Evolutionary conservation across 2,888 invertebrate species (phyloP).

Genomic region (Orthosia cruda): DNA sequence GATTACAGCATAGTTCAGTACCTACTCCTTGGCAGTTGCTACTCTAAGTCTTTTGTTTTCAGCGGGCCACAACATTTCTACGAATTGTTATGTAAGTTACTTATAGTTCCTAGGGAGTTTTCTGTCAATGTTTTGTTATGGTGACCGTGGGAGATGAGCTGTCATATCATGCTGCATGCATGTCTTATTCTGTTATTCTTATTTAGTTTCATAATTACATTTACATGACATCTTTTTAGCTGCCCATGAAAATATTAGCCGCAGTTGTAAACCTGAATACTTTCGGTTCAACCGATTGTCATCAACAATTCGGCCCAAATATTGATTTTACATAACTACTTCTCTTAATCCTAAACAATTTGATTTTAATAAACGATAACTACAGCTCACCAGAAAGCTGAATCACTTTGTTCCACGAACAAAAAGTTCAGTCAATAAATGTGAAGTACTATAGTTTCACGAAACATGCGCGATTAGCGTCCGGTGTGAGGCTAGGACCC

Average conservation of each 20-base stretch:
- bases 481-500: slow-evolving; percentile 20
- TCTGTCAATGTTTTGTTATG: slow-evolving; percentile 3
- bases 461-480: slow-evolving; percentile 37
- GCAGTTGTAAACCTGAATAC: slow-evolving; percentile 2
- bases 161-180: not conserved
- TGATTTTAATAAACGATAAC: slow-evolving; percentile 26
- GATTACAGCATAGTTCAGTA: slow-evolving; percentile 27
- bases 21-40: not conserved
- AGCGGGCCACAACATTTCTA: not conserved
- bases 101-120: not conserved
- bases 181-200: not conserved
- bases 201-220: not conserved
- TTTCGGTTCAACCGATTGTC: not conserved
- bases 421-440: slow-evolving; percentile 27
- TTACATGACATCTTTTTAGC: not conserved
- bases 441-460: slow-evolving; percentile 31
- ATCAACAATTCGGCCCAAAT: slow-evolving; percentile 1
- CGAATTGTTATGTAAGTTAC: not conserved
- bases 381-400: slow-evolving; percentile 27
- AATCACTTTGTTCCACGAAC: slow-evolving; percentile 49
- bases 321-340: slow-evolving; percentile 13
- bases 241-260: not conserved
- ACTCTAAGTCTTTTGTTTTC: not conserved
- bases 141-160: slow-evolving; percentile 5
- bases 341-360: slow-evolving; percentile 19